Evolutionary conservation across 2,797 vertebrate genomes (phyloP).

Genomic region (Capromys pilorides): DNA sequence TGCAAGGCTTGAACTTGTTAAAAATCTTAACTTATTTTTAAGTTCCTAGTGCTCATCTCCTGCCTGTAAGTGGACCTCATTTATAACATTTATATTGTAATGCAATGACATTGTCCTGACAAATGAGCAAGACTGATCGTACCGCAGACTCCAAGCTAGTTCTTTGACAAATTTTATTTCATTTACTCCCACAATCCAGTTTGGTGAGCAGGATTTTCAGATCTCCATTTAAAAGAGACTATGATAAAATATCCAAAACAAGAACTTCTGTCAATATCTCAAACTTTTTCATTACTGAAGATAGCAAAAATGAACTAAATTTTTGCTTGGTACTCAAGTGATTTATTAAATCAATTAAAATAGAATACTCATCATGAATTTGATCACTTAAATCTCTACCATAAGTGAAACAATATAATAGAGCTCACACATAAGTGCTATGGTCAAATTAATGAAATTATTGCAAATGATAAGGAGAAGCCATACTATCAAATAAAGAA

Average conservation of each 20-base stretch:
- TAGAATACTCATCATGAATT: not conserved
- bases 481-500: not conserved
- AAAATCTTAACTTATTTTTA: not conserved
- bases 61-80: not conserved
- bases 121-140: not conserved
- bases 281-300: not conserved
- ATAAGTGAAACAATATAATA: not conserved
- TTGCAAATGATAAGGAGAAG: not conserved
- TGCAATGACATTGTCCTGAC: not conserved
- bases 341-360: not conserved
- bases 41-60: not conserved
- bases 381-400: not conserved
- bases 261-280: not conserved
- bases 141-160: not conserved
- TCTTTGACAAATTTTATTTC: not conserved
- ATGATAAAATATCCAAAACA: not conserved
- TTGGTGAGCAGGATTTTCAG: not conserved
- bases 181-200: not conserved
- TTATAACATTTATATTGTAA: not conserved
- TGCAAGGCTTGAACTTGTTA: not conserved
- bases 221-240: not conserved
- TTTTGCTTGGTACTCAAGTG: not conserved
- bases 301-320: not conserved
- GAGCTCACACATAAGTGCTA: not conserved
- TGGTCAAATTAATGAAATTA: not conserved